Evolutionary conservation across 2,113 vertebrate genomes (phyloP), one percentile per base, ranked within the genome.

Genomic region (Ciconia stormi): DNA sequence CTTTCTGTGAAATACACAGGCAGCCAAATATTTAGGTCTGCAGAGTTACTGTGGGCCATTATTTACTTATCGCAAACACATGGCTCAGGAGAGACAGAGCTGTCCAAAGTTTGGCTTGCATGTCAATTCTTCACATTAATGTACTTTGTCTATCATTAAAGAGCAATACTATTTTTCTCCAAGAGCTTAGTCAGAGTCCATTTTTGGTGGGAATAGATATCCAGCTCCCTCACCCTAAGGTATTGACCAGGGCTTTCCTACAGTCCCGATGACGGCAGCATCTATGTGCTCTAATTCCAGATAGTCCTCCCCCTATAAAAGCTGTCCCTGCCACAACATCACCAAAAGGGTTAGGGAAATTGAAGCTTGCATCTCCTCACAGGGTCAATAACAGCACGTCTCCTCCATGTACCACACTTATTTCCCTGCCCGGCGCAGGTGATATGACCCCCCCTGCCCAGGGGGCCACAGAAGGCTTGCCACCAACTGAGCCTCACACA

Each of bases 11-110:
- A 94, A 90, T 71, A 92, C 42, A 66, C 29, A 94, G 63, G 67
- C 92, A 92, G 83, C 29, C 86, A 97, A 92, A 91, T 84, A 76
- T 93, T 93, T 90, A 91, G 61, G 65, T 83, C 89, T 82, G 77
- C 73, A 59, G 46, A 67, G 29, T 93, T 89, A 82, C 52, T 65
- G 44, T 50, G 30, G 36, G 52, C 52, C 69, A 69, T 89, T 92
- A 87, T 82, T 92, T 93, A 83, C 76, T 90, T 89, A 87, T 82
- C 80, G 89, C 55, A 84, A 93, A 92, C 65, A 90, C 63, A 79
- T 32, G 80, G 53, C 83, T 95, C 76, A 69, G 66, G 88, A 94
- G 69, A 91, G 46, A 77, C 50, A 92, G 46, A 81, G 38, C 16
- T 78, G 20, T 91, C 88, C 80, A 89, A 93, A 96, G 26, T 78